Evolutionary conservation across 2,797 vertebrate species (phyloP), one percentile per base, ranked within the genome.

Genomic region (Poecilia wingei): DNA sequence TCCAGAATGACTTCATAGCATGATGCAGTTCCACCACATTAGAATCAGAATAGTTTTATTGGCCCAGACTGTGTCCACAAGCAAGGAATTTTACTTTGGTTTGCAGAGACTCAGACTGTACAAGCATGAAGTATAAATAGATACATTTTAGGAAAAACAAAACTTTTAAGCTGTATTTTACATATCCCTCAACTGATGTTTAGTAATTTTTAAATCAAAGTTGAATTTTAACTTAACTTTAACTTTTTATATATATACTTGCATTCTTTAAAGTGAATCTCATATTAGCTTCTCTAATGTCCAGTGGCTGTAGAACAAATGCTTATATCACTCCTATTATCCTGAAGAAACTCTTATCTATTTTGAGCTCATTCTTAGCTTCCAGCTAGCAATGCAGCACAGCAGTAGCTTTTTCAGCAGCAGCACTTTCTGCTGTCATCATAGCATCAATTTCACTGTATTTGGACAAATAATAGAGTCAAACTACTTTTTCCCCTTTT

Each of bases 391-490:
- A 28, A 59, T 28, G 25, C 9, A 39, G 33, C 59, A 47, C 6
- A 46, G 6, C 33, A 64, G 39, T 46, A 20, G 10, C 39, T 72
- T 69, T 76, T 72, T 70, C 20, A 68, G 45, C 20, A 72, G 36
- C 41, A 41, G 6, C 16, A 68, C 72, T 77, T 20, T 70, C 31
- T 55, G 59, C 10, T 74, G 59, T 71, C 18, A 68, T 25, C 79
- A 6, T 22, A 68, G 36, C 20, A 68, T 68, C 39, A 69, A 25
- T 69, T 75, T 82, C 74, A 76, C 88, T 79, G 61, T 77, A 78
- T 79, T 82, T 66, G 69, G 64, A 69, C 71, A 80, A 81, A 89
- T 79, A 78, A 84, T 78, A 79, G 31, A 72, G 81, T 77, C 61
- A 68, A 61, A 47, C 82, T 81, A 80, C 86, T 89, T 85, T 36